These are phyloP conservation scores for Tetrax tetrax DNA, from an alignment of 2,113 vertebrate genomes.

Conservation along the genomic window DNA sequence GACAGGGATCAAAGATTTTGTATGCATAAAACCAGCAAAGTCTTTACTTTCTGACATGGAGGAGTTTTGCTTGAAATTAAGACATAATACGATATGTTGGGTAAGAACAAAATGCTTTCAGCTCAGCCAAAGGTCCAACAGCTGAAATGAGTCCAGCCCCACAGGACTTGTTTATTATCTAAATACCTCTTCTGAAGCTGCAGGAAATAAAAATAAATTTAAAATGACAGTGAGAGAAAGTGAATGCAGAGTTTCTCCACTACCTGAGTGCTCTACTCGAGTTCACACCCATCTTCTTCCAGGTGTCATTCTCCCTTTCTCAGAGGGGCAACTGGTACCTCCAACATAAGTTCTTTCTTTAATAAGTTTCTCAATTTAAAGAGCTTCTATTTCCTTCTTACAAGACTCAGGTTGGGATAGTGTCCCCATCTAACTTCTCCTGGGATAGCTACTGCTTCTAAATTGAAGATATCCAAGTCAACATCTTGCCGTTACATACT, in stretches of 20 bases:
- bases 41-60: background rate
- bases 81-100: accelerated
- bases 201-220: background rate
- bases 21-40: accelerated
- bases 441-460: background rate
- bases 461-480: background rate
- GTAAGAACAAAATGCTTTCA: background rate
- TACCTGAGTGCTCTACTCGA: background rate
- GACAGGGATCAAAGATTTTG: background rate
- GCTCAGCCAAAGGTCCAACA: background rate
- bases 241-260: background rate
- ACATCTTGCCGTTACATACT: background rate
- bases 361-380: background rate
- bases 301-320: background rate
- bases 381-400: background rate
- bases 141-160: background rate
- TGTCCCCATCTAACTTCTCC: background rate
- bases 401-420: background rate
- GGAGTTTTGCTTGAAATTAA: background rate
- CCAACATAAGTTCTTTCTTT: background rate
- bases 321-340: background rate
- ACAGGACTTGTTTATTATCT: background rate
- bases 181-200: background rate
- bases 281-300: background rate
- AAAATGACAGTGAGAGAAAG: background rate